Conservation (phyloP, 2,113 vertebrate genomes). For the Cnemophilus loriae region DNA sequence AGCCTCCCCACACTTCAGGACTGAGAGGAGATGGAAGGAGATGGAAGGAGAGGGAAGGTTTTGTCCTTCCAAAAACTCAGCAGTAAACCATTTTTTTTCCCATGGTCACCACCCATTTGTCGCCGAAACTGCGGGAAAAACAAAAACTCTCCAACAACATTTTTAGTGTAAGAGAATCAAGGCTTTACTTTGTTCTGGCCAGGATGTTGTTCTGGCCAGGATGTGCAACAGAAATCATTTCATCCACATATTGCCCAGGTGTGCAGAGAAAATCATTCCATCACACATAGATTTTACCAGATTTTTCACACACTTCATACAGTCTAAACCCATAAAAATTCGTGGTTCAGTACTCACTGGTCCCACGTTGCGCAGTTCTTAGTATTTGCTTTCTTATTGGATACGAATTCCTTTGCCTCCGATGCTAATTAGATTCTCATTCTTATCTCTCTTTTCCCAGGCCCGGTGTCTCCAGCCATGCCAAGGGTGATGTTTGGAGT, state of each 20-base stretch:
- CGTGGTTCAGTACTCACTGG: neutral
- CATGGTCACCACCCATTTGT: neutral
- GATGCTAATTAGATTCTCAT: neutral
- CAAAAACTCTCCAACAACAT: neutral
- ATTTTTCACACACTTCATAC: neutral
- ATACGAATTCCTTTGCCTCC: neutral
- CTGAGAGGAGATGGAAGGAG: neutral
- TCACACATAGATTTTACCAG: too few relatives aligned
- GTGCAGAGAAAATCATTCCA: neutral
- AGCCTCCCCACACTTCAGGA: neutral
- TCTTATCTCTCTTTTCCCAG: neutral
- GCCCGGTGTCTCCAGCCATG: neutral
- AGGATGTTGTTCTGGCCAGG: neutral
- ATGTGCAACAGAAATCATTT: neutral
- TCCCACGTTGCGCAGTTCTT: neutral
- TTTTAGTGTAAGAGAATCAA: neutral
- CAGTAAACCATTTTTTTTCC: neutral
- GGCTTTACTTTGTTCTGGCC: neutral
- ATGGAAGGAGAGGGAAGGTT: neutral
- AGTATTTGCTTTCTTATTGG: neutral
- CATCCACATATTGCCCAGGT: neutral
- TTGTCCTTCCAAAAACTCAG: neutral
- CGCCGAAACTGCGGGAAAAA: neutral
- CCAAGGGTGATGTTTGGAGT: neutral
- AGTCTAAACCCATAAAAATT: neutral